Base-by-base conservation (phyloP, 2,113 vertebrate species). In the Carassius gibelio region DNA sequence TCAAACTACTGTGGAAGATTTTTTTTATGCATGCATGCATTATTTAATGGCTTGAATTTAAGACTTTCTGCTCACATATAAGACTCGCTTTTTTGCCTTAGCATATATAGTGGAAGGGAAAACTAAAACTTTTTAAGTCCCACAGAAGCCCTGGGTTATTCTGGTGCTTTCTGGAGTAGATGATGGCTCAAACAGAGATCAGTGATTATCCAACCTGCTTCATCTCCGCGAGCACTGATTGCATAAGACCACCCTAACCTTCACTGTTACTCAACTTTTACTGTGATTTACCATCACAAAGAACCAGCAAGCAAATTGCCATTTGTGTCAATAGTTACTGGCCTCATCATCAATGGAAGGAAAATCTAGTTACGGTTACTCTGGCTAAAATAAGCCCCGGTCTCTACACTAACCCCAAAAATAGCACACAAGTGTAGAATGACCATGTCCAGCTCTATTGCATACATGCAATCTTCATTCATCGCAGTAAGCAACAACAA, bases 391-490 rank as follows among this genome's bases (percentile, higher is more conserved):
- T 81, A 79, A 59, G 55, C n/a, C 36, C 30, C 7, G 17, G 10
- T 36, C 17, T 77, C 9, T 21, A 7, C 76, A 42, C 19, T 62
- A 23, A 17, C n/a, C 48, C 75, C 13, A 81, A 26, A 80, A 21
- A 48, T 81, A 81, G 78, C 61, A 81, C 36, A 26, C 59, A 30
- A 81, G 78, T 45, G 34, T 80, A 26, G 59, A n/a, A 55, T 81
- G 78, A 30, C 78, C 11, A 17, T 55, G 52, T 55, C 3, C 13
- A n/a, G n/a, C 59, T 30, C 66, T 66, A 5, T 79, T 38, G 76
- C 76, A 23, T 61, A n/a, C 8, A 42, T 38, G 7, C 42, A 8
- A 75, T 21, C 13, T 6, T n/a, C 76, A 61, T 45, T 45, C 11
- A 45, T 45, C 36, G 34, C 57, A 26, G 23, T 2, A 34, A 78